Percentiles rank a stretch among this genome's conserved stretches.
Evolutionary conservation across 2,888 invertebrate species (phyloP).

Genomic region (Ligdia adustata): DNA sequence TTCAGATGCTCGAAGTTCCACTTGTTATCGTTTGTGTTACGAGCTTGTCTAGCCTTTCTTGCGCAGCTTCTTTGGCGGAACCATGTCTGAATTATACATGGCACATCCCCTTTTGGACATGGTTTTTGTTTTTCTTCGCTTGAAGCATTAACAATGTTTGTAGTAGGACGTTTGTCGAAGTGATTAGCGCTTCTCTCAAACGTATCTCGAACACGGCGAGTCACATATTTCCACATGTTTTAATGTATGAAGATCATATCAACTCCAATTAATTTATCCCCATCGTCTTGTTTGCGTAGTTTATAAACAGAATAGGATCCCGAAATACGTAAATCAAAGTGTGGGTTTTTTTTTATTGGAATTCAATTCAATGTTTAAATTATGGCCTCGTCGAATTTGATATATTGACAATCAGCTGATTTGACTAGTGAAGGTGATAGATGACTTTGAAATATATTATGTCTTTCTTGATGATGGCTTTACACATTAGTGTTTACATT

Average conservation of each 20-base stretch:
- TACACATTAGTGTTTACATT: too few relatives aligned
- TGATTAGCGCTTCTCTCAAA: slow-evolving; percentile 76
- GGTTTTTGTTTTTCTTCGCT: slow-evolving; percentile 52
- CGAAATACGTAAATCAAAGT: too few relatives aligned
- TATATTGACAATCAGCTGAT: too few relatives aligned
- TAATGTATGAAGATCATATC: too few relatives aligned
- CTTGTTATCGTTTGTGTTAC: slow-evolving; percentile 64
- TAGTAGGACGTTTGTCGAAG: slow-evolving; percentile 74
- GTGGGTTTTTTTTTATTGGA: too few relatives aligned
- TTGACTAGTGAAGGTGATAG: too few relatives aligned
- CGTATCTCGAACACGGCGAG: slow-evolving; percentile 76
- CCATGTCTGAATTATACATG: slow-evolving; percentile 48
- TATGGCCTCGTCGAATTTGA: too few relatives aligned
- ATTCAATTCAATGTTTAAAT: too few relatives aligned
- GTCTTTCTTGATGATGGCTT: too few relatives aligned
- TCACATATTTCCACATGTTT: slow-evolving; percentile 83
- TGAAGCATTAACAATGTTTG: slow-evolving; percentile 60
- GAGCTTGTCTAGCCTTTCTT: slow-evolving; percentile 47
- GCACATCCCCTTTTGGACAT: slow-evolving; percentile 36
- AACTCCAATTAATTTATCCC: slow-evolving; percentile 23
- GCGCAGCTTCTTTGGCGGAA: slow-evolving; percentile 55
- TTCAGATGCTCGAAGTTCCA: slow-evolving; percentile 74
- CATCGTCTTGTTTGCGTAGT: slow-evolving; percentile 30
- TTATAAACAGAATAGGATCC: too few relatives aligned
- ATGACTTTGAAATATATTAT: too few relatives aligned